Conservation (phyloP, 1,140 invertebrate genomes). For the Pectinophora gossypiella region DNA sequence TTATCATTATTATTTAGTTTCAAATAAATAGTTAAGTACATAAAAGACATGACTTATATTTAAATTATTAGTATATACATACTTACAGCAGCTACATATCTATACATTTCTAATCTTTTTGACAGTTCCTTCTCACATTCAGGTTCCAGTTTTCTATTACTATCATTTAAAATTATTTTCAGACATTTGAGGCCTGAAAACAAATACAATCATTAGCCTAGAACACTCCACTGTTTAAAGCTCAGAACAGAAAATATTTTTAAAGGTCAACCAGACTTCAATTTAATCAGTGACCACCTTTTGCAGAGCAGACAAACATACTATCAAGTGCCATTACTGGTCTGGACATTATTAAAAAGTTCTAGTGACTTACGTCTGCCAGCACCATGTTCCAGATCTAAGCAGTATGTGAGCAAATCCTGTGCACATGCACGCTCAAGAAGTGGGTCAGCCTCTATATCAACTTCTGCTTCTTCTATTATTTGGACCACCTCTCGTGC, state of each 20-base stretch:
- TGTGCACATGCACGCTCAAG: constrained; percentile 86
- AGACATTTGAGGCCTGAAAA: constrained; percentile 89
- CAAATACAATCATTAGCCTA: too few species aligned
- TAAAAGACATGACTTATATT: too few species aligned
- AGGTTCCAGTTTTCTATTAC: constrained; percentile 79
- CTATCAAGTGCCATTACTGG: too few species aligned
- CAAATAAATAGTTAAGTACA: constrained; percentile 9
- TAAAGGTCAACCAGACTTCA: too few species aligned
- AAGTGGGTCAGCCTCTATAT: constrained; percentile 89
- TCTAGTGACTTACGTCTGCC: constrained; percentile 82
- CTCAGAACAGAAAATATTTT: too few species aligned
- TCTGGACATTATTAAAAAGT: too few species aligned
- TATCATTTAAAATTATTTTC: constrained; percentile 82
- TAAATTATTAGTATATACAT: too few species aligned
- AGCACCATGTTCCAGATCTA: constrained; percentile 87
- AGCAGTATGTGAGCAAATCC: constrained; percentile 90
- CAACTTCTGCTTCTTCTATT: constrained; percentile 86
- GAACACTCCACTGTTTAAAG: too few species aligned
- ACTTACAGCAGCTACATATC: constrained; percentile 87
- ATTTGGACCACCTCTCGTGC: constrained; percentile 87
- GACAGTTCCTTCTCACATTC: constrained; percentile 88
- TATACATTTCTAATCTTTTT: constrained; percentile 92
- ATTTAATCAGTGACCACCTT: too few species aligned
- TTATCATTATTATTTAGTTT: not conserved
- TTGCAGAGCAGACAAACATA: too few species aligned